These are phyloP conservation scores for Oxyteleia sp. DNA, from an alignment of 2,888 invertebrate genomes.

Conservation along the genomic window DNA sequence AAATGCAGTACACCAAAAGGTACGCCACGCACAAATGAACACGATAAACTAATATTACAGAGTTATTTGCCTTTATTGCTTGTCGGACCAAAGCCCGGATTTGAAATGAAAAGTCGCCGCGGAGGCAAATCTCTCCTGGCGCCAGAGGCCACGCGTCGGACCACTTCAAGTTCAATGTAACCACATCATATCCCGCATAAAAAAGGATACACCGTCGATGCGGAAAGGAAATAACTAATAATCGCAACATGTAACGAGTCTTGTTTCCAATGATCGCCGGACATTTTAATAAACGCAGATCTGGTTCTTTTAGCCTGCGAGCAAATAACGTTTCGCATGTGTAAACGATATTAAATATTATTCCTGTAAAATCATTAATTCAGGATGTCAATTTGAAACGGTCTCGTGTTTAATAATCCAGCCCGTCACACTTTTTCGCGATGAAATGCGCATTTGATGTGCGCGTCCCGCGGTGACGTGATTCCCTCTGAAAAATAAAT, in stretches of 20 bases:
- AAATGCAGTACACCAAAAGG: constrained; percentile 50
- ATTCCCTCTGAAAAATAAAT: constrained; percentile 83
- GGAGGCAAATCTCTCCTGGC: constrained; percentile 22
- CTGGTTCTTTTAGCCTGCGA: constrained; percentile 29
- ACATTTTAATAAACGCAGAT: constrained; percentile 56
- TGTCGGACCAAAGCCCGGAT: constrained; percentile 35
- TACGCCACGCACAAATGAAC: constrained; percentile 48
- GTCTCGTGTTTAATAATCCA: constrained; percentile 63
- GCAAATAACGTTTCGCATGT: constrained; percentile 42
- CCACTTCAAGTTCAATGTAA: constrained; percentile 50
- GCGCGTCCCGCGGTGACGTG: constrained; percentile 76
- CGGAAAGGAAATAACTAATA: constrained; percentile 62
- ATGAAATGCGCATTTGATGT: too few relatives aligned
- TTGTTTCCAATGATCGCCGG: constrained; percentile 29
- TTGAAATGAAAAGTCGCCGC: constrained; percentile 43
- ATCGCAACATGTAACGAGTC: constrained; percentile 11
- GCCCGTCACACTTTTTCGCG: constrained; percentile 38
- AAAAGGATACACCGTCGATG: constrained; percentile 72
- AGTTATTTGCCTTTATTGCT: constrained; percentile 57
- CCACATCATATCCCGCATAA: constrained; percentile 61
- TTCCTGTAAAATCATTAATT: constrained; percentile 82
- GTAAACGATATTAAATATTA: constrained; percentile 81
- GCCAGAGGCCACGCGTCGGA: constrained; percentile 50
- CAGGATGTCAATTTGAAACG: constrained; percentile 56
- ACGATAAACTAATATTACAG: constrained; percentile 61